phyloP scores from a whole-genome alignment of 2,113 vertebrate species.

The Saimiri boliviensis region DNA sequence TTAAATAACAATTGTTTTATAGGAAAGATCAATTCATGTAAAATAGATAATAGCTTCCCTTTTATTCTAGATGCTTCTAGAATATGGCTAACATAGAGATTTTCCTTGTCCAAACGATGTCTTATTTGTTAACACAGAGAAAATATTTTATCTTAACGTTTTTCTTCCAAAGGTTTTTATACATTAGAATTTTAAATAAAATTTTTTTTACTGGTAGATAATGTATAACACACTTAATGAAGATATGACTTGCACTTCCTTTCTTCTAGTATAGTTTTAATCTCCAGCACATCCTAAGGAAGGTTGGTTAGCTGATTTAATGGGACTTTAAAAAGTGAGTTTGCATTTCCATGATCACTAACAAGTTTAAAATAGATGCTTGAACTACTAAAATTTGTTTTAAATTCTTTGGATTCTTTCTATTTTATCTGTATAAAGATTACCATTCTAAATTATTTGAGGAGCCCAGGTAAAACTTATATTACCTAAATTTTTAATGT shows the following conservation, averaged over 20 bases:
- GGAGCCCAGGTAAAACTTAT: background rate
- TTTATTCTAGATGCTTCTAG: constrained; percentile 23
- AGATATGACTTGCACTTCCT: background rate
- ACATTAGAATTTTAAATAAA: constrained; percentile 39
- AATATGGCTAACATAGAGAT: background rate
- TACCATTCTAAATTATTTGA: constrained; percentile 12
- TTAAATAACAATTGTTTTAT: constrained; percentile 32
- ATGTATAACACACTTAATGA: background rate
- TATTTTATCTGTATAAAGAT: background rate
- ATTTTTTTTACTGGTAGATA: background rate
- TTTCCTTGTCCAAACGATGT: background rate
- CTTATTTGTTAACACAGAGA: constrained; percentile 30
- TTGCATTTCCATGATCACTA: background rate
- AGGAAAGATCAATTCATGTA: constrained; percentile 35
- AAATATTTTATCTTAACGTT: background rate
- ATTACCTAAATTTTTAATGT: background rate
- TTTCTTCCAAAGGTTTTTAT: constrained; percentile 48
- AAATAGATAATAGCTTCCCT: background rate
- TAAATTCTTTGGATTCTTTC: constrained; percentile 40
- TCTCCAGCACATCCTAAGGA: constrained; percentile 47
- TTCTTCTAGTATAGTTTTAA: background rate
- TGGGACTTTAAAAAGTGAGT: background rate
- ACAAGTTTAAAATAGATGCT: background rate
- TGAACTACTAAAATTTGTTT: constrained; percentile 23
- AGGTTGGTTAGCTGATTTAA: background rate